Conservation (phyloP, 2,888 invertebrate genomes). For the Drosophila antonietae region DNA sequence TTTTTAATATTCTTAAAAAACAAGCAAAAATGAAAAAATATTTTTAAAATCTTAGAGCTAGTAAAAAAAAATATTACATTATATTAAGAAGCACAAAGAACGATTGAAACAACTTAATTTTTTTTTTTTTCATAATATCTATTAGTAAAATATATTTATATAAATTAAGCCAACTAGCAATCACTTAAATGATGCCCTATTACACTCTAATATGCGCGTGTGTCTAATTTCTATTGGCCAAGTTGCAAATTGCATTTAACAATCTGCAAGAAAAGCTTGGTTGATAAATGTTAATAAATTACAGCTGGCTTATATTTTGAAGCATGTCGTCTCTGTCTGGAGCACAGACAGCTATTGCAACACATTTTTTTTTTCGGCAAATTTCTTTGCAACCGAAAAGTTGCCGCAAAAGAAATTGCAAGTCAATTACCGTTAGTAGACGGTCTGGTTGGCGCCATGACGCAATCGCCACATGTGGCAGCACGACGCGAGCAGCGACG, state of each 20-base stretch:
- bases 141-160: not conserved
- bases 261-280: slow-evolving; percentile 6
- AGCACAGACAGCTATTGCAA: slow-evolving; percentile 48
- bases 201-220: not conserved
- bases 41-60: not conserved
- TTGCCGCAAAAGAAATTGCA: slow-evolving; percentile 78
- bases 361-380: slow-evolving; percentile 49
- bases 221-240: slow-evolving; percentile 2
- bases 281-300: slow-evolving; percentile 59
- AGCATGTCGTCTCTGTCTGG: slow-evolving; percentile 34
- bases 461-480: slow-evolving; percentile 76
- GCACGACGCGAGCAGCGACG: slow-evolving; percentile 38
- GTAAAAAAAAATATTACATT: too few relatives aligned
- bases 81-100: too few relatives aligned
- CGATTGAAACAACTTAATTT: not conserved
- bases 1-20: too few relatives aligned
- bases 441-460: slow-evolving; percentile 77
- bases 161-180: not conserved
- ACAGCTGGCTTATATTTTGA: slow-evolving; percentile 13
- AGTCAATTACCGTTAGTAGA: slow-evolving; percentile 77
- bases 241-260: slow-evolving; percentile 5
- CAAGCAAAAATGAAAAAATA: not conserved
- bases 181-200: not conserved
- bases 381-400: slow-evolving; percentile 77
- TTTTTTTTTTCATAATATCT: not conserved